Conservation (phyloP, 2,888 invertebrate species). For the Nemurella pictetii region DNA sequence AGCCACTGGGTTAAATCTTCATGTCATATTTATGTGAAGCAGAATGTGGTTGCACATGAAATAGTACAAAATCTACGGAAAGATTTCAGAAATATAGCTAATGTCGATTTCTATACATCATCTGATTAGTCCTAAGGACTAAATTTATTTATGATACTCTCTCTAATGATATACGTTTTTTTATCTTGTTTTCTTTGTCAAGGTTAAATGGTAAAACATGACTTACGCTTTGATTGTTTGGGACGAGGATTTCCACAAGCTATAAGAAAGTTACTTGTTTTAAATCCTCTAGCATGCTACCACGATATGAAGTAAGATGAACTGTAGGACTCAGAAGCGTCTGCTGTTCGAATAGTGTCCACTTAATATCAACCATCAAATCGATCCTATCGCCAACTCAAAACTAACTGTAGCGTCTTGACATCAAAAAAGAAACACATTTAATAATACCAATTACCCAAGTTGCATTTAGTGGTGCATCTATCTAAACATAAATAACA, state of each 20-base stretch:
- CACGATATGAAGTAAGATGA: not conserved
- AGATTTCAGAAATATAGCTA: not conserved
- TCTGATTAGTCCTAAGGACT: too few relatives aligned
- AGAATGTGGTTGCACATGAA: too few relatives aligned
- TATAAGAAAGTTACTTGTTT: not conserved
- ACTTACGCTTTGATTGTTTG: not conserved
- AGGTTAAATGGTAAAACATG: not conserved
- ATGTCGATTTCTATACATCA: not conserved
- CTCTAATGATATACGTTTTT: not conserved
- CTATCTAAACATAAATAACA: not conserved
- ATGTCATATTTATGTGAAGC: not conserved
- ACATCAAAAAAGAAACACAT: too few relatives aligned
- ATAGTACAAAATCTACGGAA: not conserved
- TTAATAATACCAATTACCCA: not conserved
- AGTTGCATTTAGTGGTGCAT: not conserved
- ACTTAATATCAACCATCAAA: not conserved
- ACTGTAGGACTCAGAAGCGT: not conserved
- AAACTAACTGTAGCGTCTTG: not conserved
- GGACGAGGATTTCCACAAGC: not conserved
- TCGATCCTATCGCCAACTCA: not conserved
- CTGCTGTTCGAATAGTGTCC: too few relatives aligned
- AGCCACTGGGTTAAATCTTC: not conserved
- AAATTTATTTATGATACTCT: too few relatives aligned
- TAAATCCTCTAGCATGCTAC: not conserved
- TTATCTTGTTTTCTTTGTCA: not conserved